Percentiles rank a stretch among this genome's conserved stretches.
Evolutionary conservation across 2,113 vertebrate genomes (phyloP).

Genomic region (Scomber colias): DNA sequence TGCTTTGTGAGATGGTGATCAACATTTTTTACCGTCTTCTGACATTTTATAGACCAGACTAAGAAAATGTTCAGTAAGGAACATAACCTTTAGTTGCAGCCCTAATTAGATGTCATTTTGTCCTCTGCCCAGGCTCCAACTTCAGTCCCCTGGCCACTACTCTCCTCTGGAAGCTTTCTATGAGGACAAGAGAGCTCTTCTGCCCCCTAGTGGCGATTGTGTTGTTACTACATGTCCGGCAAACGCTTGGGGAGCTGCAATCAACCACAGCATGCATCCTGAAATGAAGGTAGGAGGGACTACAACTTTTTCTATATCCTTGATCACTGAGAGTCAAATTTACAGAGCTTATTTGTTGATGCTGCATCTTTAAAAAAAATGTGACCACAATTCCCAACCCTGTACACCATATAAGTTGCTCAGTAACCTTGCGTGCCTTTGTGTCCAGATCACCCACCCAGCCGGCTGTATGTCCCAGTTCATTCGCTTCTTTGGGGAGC

Average conservation of each 20-base stretch:
- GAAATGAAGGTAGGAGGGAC: slow-evolving; percentile 92
- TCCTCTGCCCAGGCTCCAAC: slow-evolving; percentile 88
- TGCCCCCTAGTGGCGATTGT: slow-evolving; percentile 83
- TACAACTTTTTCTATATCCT: no score
- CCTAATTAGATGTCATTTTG: neutral
- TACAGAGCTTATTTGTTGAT: no score
- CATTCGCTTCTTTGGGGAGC: slow-evolving; percentile 96
- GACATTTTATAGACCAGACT: no score
- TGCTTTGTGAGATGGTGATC: no score
- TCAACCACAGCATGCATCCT: slow-evolving; percentile 95
- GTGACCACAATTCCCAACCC: no score
- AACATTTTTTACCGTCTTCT: no score
- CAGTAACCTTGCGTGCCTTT: neutral
- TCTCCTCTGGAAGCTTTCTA: slow-evolving; percentile 95
- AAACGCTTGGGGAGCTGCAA: slow-evolving; percentile 88
- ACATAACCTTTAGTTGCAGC: no score
- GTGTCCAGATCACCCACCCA: slow-evolving; percentile 93
- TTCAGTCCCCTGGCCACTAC: slow-evolving; percentile 93
- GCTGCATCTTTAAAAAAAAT: no score
- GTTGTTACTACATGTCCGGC: slow-evolving; percentile 82
- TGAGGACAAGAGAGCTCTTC: slow-evolving; percentile 95
- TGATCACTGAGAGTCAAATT: neutral
- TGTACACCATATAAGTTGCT: no score
- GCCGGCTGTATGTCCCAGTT: slow-evolving; percentile 99
- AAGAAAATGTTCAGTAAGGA: no score